Evolutionary conservation across 1,140 invertebrate species (phyloP).

Genomic region (Drosophila novamexicana): DNA sequence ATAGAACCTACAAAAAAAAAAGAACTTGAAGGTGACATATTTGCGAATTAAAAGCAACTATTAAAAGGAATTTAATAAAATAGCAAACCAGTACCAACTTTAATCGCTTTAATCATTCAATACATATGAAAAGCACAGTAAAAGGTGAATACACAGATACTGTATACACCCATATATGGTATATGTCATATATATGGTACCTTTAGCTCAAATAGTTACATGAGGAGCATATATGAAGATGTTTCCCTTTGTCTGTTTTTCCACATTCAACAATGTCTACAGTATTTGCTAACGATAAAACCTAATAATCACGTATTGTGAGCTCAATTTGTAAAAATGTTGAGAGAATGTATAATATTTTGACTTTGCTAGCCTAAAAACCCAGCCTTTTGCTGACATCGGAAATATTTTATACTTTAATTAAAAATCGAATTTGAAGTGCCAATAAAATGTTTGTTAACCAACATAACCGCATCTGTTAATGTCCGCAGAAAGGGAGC

Average conservation of each 20-base stretch:
- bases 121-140: too few species aligned
- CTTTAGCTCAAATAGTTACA: not conserved
- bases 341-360: not conserved
- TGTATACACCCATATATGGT: too few species aligned
- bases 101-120: too few species aligned
- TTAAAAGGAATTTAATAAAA: not conserved
- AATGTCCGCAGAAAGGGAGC: constrained; percentile 65
- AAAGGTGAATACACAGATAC: too few species aligned
- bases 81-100: too few species aligned
- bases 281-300: not conserved
- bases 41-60: not conserved
- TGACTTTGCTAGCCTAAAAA: not conserved
- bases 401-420: constrained; percentile 77
- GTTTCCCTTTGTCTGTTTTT: too few species aligned
- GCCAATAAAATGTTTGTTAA: constrained; percentile 79
- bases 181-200: too few species aligned
- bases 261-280: too few species aligned
- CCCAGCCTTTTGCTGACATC: constrained; percentile 2
- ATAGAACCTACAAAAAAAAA: not conserved
- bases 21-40: not conserved
- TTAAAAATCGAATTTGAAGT: constrained; percentile 79
- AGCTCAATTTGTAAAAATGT: not conserved
- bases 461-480: constrained; percentile 80
- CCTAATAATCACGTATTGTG: not conserved
- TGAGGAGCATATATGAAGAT: not conserved